Conservation (phyloP, 2,888 invertebrate genomes). For the Ormyrus thymus region DNA sequence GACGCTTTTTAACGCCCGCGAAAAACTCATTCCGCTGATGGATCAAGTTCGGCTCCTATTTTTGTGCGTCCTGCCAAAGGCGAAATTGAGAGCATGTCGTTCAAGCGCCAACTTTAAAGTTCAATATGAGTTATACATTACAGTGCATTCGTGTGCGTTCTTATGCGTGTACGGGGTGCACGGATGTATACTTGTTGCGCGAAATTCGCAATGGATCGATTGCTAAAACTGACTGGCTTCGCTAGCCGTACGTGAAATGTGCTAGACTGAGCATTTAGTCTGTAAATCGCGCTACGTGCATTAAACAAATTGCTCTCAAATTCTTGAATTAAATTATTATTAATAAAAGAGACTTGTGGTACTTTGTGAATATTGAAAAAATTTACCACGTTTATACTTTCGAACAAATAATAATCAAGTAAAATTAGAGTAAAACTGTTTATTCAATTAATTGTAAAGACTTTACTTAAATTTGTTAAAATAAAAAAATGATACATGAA, state of each 20-base stretch:
- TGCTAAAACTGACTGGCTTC: slow-evolving; percentile 6
- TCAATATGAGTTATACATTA: slow-evolving; percentile 7
- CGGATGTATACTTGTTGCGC: slow-evolving; percentile 30
- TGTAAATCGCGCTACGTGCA: background rate
- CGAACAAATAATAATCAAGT: too few relatives aligned
- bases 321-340: background rate
- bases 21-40: slow-evolving; percentile 51
- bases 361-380: too few relatives aligned
- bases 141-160: background rate
- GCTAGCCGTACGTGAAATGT: background rate
- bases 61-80: too few relatives aligned
- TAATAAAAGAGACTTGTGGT: slow-evolving; percentile 19
- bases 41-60: slow-evolving; percentile 28
- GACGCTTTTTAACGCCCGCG: slow-evolving; percentile 7
- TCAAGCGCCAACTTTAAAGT: slow-evolving; percentile 24
- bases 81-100: background rate
- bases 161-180: background rate
- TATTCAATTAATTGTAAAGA: too few relatives aligned
- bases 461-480: too few relatives aligned
- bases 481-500: too few relatives aligned
- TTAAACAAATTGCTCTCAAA: too few relatives aligned
- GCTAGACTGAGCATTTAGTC: background rate
- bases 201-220: slow-evolving; percentile 20
- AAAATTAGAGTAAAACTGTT: too few relatives aligned
- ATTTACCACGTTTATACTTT: too few relatives aligned